Evolutionary conservation across 2,797 vertebrate species (phyloP), one percentile per base, ranked within the genome.

Genomic region (Erpetoichthys calabaricus): DNA sequence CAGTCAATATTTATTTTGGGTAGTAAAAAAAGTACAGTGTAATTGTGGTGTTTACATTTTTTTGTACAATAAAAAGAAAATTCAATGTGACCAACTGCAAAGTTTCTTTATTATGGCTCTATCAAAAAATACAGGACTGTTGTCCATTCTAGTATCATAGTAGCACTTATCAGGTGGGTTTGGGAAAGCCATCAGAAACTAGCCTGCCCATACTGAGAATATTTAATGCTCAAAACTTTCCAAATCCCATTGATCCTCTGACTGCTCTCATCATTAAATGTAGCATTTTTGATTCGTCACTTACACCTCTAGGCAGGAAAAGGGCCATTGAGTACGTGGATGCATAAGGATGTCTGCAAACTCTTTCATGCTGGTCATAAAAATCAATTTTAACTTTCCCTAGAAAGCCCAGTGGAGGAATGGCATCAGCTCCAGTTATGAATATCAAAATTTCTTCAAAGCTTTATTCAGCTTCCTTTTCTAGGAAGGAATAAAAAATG

Each of bases 361-460:
- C 50, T 4, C 10, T 55, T n/a, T 3, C 41, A 9, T 70, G 79
- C 64, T 74, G 76, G 46, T 74, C 60, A 63, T 77, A 80, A 63
- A 84, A 83, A 43, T 46, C 8, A 47, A 83, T 62, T 3, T 66
- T 68, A 57, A 79, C 68, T 25, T 49, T 56, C 25, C 56, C 55
- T 42, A 66, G 45, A 47, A 80, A 72, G 4, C 81, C 77, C 42
- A 76, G 64, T 10, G 68, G 63, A 61, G 76, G 79, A 49, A 73
- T 55, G 44, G 66, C 65, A 50, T 77, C 67, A 4, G 62, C 55
- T 62, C 74, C 79, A 4, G 75, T 78, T 64, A 79, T 63, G 64
- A 82, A 81, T 53, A 52, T 7, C 2, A 84, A 73, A 52, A 83
- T 68, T 45, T 83, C 77, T 61, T 77, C 67, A 51, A 80, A 75